phyloP scores from a whole-genome alignment of 2,797 vertebrate species.

The Malacoraja senta region DNA sequence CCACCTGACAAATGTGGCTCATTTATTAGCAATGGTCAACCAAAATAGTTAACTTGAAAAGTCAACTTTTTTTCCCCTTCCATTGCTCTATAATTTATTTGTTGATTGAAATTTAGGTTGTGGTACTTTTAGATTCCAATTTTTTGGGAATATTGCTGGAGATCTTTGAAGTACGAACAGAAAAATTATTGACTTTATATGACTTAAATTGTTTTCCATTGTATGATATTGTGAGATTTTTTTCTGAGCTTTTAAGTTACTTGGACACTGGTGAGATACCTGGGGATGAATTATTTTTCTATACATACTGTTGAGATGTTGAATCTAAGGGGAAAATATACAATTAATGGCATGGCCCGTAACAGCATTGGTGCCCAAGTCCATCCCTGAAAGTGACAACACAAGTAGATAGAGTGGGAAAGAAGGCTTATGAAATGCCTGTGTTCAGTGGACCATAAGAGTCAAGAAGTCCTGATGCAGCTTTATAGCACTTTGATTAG shows the following conservation, averaged over 20 bases:
- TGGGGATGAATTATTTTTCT: not conserved
- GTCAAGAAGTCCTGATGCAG: too few species aligned
- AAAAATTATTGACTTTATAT: not conserved
- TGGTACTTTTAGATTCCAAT: not conserved
- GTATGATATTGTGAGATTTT: not conserved
- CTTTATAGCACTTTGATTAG: too few species aligned
- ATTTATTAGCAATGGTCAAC: not conserved
- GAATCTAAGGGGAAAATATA: too few species aligned
- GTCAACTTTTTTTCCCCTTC: not conserved
- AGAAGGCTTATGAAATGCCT: too few species aligned
- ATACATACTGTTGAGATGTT: not conserved
- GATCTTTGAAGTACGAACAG: not conserved
- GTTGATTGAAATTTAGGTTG: not conserved
- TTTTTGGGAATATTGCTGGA: not conserved
- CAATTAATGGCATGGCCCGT: too few species aligned
- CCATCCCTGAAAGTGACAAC: too few species aligned
- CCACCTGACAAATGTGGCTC: not conserved
- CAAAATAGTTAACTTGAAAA: not conserved
- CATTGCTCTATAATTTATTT: not conserved
- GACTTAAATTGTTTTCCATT: not conserved
- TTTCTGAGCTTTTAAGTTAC: not conserved
- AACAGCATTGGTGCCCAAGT: too few species aligned
- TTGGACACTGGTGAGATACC: not conserved
- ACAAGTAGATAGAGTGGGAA: too few species aligned
- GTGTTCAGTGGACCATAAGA: too few species aligned